These are phyloP conservation scores for Acanthosepion lycidas DNA, from an alignment of 2,888 invertebrate species.

Conservation along the genomic window DNA sequence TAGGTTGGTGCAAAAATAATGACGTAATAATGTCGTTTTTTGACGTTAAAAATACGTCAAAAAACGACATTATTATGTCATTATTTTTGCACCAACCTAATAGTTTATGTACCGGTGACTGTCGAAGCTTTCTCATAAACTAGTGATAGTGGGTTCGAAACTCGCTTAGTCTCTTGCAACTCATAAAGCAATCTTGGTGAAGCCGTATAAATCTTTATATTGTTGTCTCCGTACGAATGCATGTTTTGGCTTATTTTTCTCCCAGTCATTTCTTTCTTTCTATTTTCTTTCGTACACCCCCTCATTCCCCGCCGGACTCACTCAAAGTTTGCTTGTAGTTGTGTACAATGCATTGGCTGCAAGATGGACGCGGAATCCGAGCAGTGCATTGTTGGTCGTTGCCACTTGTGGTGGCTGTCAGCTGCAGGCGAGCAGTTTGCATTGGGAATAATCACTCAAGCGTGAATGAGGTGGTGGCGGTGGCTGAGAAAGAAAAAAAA, in stretches of 20 bases:
- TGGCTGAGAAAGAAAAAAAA: not conserved
- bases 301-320: not conserved
- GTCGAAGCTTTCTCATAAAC: no score
- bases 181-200: no score
- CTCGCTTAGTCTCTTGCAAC: no score
- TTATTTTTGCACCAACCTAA: no score
- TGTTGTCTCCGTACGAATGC: no score
- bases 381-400: not conserved
- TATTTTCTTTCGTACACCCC: not conserved
- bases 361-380: slow-evolving; percentile 12
- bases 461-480: not conserved
- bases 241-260: not conserved
- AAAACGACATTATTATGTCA: no score
- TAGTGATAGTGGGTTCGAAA: no score
- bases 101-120: no score
- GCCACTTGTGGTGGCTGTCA: slow-evolving; percentile 22
- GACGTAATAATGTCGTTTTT: no score
- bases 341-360: not conserved
- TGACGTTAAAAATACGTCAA: no score
- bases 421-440: slow-evolving; percentile 33
- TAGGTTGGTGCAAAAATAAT: no score
- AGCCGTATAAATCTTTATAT: no score
- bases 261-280: not conserved
- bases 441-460: not conserved
- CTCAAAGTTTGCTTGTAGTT: not conserved